Evolutionary conservation across 2,113 vertebrate genomes (phyloP), one percentile per base, ranked within the genome.

Genomic region (Heliornis fulica): DNA sequence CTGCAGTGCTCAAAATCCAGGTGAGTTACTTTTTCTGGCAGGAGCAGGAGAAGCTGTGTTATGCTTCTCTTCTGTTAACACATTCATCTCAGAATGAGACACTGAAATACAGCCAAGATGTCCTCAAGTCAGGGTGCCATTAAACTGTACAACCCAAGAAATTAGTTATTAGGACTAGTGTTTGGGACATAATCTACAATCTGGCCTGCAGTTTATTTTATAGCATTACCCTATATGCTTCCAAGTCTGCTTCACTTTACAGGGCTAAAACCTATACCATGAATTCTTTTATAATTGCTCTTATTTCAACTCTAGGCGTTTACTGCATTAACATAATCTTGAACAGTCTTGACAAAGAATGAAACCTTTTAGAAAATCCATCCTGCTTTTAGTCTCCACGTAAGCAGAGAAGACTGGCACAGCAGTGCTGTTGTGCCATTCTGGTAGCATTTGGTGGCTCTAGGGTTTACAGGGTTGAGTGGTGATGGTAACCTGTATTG

Each of bases 1-100:
- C 98, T 83, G 99, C 99, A 89, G 98, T 99, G 92, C 98, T 99
- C 88, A 99, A 99, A 96, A 98, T 99, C 94, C 99, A 99, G 98
- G 99, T 98, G 54, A 94, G 97, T 70, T 77, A 7, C 76, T 63
- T 56, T 69, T 74, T 23, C 31, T 71, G 54, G 43, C 76, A 81
- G 3, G 46, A 72, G 13, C 22, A 20, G 43, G 48, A 80, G 56
- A 69, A 69, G 29, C 69, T 84, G 64, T 32, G 8, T 15, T 28
- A 34, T 66, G 59, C 51, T 93, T 81, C 60, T 74, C 31, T 36
- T 57, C 48, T 29, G 41, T 15, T 28, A 38, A 29, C 15, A 40
- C 32, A 8, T 83, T 57, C 8, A 2, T 15, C 71, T 77, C 46
- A 12, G 59, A 56, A 4, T 10, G 40, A 80, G 66, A 43, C 28